phyloP scores from a whole-genome alignment of 2,888 invertebrate genomes.

The Ecdyonurus torrentis region DNA sequence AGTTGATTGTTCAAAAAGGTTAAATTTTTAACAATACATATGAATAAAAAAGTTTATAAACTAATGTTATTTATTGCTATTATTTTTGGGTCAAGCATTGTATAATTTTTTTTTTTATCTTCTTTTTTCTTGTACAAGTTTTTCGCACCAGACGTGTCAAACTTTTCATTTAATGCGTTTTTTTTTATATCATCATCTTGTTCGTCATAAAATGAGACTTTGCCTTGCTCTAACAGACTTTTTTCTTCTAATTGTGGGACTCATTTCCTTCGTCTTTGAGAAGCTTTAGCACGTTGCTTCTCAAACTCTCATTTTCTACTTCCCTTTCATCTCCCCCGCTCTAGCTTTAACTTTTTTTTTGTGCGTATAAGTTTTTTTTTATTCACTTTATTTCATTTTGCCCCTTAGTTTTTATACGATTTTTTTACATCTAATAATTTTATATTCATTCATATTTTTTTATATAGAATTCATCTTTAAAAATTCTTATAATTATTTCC shows the following conservation, averaged over 20 bases:
- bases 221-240: too few relatives aligned
- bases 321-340: neutral
- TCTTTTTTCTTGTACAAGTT: too few relatives aligned
- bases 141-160: neutral
- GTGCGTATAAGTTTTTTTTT: too few relatives aligned
- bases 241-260: neutral
- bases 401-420: too few relatives aligned
- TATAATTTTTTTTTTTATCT: too few relatives aligned
- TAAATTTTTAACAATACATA: too few relatives aligned
- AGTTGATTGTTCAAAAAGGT: too few relatives aligned
- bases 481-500: too few relatives aligned
- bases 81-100: too few relatives aligned
- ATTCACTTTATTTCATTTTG: neutral
- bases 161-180: neutral
- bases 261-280: conserved; percentile 1
- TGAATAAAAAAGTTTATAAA: too few relatives aligned
- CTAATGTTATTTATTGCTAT: too few relatives aligned
- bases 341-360: too few relatives aligned
- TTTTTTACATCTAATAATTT: neutral
- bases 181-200: neutral
- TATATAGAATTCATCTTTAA: neutral
- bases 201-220: neutral
- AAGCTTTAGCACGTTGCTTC: neutral
- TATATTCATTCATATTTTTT: neutral
- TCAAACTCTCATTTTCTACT: neutral